A percentile compares a stretch with the other conserved stretches of the same genome.
phyloP scores from a whole-genome alignment of 35 echinoderm and acorn worm genomes.

The Anneissia japonica region DNA sequence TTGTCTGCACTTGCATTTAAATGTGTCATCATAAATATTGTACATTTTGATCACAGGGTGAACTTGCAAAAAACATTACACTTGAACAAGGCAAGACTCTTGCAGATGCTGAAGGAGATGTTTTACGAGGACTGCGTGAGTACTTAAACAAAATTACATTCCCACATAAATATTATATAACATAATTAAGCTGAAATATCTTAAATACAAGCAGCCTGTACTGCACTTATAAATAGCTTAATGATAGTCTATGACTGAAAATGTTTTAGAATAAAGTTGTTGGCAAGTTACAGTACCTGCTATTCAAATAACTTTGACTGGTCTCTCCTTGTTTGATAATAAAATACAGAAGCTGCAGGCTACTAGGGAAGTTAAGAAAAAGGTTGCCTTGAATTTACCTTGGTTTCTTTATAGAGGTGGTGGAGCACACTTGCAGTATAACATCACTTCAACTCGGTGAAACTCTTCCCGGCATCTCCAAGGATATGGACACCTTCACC shows the following conservation, averaged over 20 bases:
- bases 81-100: conserved; percentile 95
- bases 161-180: neutral
- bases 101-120: conserved; percentile 93
- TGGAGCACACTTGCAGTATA: conserved; percentile 85
- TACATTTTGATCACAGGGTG: conserved; percentile 42
- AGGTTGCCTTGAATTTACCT: too few species aligned
- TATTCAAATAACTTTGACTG: too few species aligned
- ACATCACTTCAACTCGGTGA: conserved; percentile 94
- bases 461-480: conserved; percentile 63
- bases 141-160: neutral
- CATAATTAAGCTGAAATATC: neutral
- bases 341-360: too few species aligned
- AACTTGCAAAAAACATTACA: conserved; percentile 88
- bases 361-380: too few species aligned
- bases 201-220: neutral
- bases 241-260: neutral
- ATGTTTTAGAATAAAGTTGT: too few species aligned
- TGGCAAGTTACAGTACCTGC: too few species aligned
- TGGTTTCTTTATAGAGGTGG: conserved; percentile 83
- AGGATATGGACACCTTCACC: conserved; percentile 96
- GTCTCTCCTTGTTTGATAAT: too few species aligned
- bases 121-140: conserved; percentile 96
- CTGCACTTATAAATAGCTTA: neutral
- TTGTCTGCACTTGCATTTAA: too few species aligned
- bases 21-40: too few species aligned